Percentiles rank a stretch among this genome's conserved stretches.
Conservation (phyloP, 2,113 vertebrate genomes). For the Cranoglanis bouderius region DNA sequence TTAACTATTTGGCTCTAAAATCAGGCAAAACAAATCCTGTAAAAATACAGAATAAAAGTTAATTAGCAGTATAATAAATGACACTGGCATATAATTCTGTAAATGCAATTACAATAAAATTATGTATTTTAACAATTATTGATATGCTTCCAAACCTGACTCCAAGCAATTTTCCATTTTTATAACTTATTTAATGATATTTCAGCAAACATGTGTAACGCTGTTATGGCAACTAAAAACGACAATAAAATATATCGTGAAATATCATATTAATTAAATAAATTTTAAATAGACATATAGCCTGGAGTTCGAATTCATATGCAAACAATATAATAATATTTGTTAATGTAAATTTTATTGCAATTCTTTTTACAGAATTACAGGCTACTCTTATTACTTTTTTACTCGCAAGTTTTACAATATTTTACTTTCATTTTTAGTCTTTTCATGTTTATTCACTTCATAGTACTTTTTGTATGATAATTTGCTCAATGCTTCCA, state of each 20-base stretch:
- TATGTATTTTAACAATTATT: neutral
- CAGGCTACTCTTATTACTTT: neutral
- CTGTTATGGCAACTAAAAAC: neutral
- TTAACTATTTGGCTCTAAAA: neutral
- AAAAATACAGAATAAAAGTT: neutral
- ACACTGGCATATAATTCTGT: neutral
- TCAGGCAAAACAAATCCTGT: neutral
- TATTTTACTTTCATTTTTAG: neutral
- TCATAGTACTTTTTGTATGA: neutral
- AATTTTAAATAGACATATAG: neutral
- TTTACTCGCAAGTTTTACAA: neutral
- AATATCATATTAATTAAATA: neutral
- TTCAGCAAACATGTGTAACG: neutral
- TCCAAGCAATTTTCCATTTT: neutral
- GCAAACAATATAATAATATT: neutral
- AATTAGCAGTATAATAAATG: neutral
- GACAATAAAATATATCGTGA: neutral
- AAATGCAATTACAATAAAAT: neutral
- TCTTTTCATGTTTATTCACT: constrained; percentile 10
- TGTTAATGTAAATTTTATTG: neutral
- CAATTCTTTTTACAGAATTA: constrained; percentile 18
- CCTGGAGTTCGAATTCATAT: neutral
- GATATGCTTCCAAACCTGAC: neutral
- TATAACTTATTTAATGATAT: neutral
- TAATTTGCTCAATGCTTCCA: constrained; percentile 25